Conservation (phyloP, 2,113 vertebrate species). For the Erpornis zantholeuca region DNA sequence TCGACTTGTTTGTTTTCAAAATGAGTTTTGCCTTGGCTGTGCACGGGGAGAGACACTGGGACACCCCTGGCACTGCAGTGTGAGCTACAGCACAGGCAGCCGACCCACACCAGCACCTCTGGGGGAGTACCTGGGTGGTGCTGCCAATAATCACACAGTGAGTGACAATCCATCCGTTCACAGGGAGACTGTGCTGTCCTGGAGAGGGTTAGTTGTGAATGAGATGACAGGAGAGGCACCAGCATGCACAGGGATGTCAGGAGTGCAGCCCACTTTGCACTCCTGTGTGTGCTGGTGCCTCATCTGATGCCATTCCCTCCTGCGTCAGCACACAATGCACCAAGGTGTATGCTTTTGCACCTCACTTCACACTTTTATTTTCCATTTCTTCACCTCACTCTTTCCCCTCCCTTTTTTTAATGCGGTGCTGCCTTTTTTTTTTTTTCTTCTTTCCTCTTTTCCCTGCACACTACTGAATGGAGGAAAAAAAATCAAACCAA, state of each 20-base stretch:
- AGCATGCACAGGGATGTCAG: not conserved
- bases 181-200: rapidly evolving
- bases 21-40: not conserved
- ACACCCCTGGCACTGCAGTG: not conserved
- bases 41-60: rapidly evolving
- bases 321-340: rapidly evolving
- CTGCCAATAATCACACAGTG: not conserved
- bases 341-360: not conserved
- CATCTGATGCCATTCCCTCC: not conserved
- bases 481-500: not conserved
- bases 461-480: not conserved
- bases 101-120: not conserved
- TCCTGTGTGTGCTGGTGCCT: not conserved
- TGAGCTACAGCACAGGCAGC: not conserved
- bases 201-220: not conserved
- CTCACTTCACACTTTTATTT: not conserved
- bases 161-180: not conserved
- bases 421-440: not conserved
- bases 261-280: not conserved
- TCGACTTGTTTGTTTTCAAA: not conserved
- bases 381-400: not conserved
- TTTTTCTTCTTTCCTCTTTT: too few relatives aligned
- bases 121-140: not conserved
- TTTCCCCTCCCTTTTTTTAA: not conserved
- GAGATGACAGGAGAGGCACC: not conserved